Percentiles rank a stretch among this genome's conserved stretches.
Conservation (phyloP, 1,140 invertebrate species). For the Drosophila pruinosa region DNA sequence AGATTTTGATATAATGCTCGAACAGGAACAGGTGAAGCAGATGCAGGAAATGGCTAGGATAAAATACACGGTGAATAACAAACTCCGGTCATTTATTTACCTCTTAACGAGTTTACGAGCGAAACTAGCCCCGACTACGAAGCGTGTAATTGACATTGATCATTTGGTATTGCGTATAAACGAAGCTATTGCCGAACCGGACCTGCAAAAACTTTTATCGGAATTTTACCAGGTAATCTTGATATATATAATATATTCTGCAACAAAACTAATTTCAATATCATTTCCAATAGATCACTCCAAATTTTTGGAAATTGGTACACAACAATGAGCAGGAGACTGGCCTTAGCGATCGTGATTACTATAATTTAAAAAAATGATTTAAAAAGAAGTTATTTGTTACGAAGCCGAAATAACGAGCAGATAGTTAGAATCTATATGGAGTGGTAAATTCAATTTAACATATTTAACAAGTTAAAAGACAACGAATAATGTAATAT, state of each 20-base stretch:
- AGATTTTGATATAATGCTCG: too few species aligned
- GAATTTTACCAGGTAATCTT: conserved; percentile 62
- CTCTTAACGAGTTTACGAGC: conserved; percentile 60
- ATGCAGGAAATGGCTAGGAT: conserved; percentile 64
- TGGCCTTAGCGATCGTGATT: conserved; percentile 58
- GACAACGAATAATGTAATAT: too few species aligned
- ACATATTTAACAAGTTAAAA: too few species aligned
- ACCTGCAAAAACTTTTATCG: conserved; percentile 55
- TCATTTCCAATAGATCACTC: conserved; percentile 45
- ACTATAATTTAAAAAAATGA: too few species aligned
- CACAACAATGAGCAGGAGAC: conserved; percentile 61
- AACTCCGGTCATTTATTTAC: conserved; percentile 67
- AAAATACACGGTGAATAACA: conserved; percentile 49
- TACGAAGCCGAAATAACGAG: too few species aligned
- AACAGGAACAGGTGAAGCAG: conserved; percentile 45
- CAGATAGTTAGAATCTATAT: too few species aligned
- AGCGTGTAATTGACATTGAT: conserved; percentile 55
- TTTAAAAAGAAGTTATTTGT: too few species aligned
- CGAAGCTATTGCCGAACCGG: conserved; percentile 49
- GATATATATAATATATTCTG: background rate
- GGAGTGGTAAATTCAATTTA: too few species aligned
- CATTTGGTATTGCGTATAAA: conserved; percentile 47
- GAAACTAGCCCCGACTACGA: conserved; percentile 38
- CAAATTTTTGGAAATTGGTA: conserved; percentile 56
- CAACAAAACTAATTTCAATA: background rate